Evolutionary conservation across 2,888 invertebrate genomes (phyloP).

Genomic region (Amiota communis): DNA sequence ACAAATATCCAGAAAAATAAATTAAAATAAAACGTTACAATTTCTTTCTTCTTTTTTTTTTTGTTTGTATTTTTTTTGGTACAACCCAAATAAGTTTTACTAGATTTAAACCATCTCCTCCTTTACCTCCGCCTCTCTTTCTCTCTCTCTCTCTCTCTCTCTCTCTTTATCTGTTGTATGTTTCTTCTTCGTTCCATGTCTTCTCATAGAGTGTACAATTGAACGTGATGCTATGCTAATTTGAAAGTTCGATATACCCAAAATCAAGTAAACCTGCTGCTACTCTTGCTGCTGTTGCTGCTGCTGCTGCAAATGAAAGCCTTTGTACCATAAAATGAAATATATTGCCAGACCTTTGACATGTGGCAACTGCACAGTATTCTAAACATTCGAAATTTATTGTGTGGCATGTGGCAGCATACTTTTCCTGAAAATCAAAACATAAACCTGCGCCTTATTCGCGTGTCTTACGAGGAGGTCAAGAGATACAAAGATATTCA

Average conservation of each 20-base stretch:
- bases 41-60: constrained; percentile 12
- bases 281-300: not conserved
- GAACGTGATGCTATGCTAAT: constrained; percentile 28
- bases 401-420: too few species aligned
- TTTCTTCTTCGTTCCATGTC: not conserved
- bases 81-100: too few species aligned
- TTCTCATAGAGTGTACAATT: not conserved
- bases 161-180: not conserved
- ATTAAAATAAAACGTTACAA: constrained; percentile 15
- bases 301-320: constrained; percentile 6
- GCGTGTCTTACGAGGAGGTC: too few species aligned
- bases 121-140: not conserved
- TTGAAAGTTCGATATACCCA: constrained; percentile 17
- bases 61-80: too few species aligned
- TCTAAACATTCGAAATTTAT: too few species aligned
- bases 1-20: constrained; percentile 1
- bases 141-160: not conserved
- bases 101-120: too few species aligned
- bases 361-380: not conserved
- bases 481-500: too few species aligned
- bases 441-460: too few species aligned
- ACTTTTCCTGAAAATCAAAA: too few species aligned
- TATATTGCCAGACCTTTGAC: constrained; percentile 16
- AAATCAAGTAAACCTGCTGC: constrained; percentile 1
- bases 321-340: constrained; percentile 1